A percentile compares a stretch with the other conserved stretches of the same genome.
Conservation (phyloP, 2,888 invertebrate genomes). For the Agriopis leucophaearia region DNA sequence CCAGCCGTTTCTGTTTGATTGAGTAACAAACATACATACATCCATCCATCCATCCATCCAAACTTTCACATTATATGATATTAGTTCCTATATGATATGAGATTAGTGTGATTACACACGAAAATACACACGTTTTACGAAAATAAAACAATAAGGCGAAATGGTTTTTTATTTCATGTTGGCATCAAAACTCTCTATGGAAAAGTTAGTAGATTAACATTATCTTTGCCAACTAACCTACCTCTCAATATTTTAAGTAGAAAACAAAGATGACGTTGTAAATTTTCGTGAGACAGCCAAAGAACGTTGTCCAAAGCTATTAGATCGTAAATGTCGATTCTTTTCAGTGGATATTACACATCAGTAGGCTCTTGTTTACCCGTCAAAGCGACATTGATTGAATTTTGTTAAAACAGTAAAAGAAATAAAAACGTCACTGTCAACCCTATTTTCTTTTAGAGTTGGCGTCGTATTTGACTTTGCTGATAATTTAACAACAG, state of each 20-base stretch:
- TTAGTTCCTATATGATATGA: too few relatives aligned
- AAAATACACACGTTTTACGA: too few relatives aligned
- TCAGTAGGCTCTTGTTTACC: conserved; percentile 15
- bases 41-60: too few relatives aligned
- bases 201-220: too few relatives aligned
- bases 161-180: too few relatives aligned
- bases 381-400: conserved; percentile 14
- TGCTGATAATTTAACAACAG: neutral
- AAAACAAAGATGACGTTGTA: conserved; percentile 3
- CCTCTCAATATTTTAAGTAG: neutral
- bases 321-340: conserved; percentile 25
- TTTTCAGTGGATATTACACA: conserved; percentile 13
- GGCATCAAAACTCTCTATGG: too few relatives aligned
- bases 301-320: conserved; percentile 18
- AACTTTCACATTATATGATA: too few relatives aligned
- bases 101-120: too few relatives aligned
- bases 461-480: neutral
- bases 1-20: too few relatives aligned
- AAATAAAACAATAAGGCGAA: too few relatives aligned
- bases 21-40: too few relatives aligned
- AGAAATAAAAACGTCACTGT: conserved; percentile 23
- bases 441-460: conserved; percentile 11
- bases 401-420: conserved; percentile 20
- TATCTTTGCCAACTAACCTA: too few relatives aligned
- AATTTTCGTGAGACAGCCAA: conserved; percentile 11